Evolutionary conservation across 2,888 invertebrate species (phyloP).

Genomic region (Himalopsyche kuldschensis): DNA sequence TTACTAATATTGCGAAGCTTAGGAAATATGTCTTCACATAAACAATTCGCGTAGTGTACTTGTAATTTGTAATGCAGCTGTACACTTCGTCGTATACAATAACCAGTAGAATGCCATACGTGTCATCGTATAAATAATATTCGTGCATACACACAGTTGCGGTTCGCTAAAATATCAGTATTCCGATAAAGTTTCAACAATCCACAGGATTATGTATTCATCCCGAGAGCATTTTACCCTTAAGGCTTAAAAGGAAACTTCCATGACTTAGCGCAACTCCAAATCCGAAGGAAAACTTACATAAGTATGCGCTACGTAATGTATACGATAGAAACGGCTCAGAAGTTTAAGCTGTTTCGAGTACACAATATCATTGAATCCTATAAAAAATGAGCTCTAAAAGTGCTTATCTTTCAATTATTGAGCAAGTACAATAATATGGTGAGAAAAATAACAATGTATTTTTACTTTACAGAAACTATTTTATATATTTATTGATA

Average conservation of each 20-base stretch:
- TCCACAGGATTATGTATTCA: neutral
- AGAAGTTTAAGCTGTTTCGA: neutral
- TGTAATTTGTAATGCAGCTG: too few relatives aligned
- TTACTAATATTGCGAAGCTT: too few relatives aligned
- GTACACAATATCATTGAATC: conserved; percentile 7
- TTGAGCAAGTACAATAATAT: too few relatives aligned
- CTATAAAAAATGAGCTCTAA: neutral
- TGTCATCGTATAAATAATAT: neutral
- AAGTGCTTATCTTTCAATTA: too few relatives aligned
- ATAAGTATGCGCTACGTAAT: neutral
- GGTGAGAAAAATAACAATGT: too few relatives aligned
- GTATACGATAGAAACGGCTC: neutral
- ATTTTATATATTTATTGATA: too few relatives aligned
- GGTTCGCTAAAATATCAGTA: neutral
- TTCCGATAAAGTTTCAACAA: neutral
- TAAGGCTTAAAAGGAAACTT: neutral
- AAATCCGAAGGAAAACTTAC: neutral
- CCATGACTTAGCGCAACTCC: neutral
- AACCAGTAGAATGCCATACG: too few relatives aligned
- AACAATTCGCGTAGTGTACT: too few relatives aligned
- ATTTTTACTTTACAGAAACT: too few relatives aligned
- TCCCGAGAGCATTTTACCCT: neutral
- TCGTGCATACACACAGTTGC: neutral
- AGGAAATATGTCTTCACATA: too few relatives aligned
- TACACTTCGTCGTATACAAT: too few relatives aligned